phyloP scores from a whole-genome alignment of 2,113 vertebrate species.

The Charina bottae region DNA sequence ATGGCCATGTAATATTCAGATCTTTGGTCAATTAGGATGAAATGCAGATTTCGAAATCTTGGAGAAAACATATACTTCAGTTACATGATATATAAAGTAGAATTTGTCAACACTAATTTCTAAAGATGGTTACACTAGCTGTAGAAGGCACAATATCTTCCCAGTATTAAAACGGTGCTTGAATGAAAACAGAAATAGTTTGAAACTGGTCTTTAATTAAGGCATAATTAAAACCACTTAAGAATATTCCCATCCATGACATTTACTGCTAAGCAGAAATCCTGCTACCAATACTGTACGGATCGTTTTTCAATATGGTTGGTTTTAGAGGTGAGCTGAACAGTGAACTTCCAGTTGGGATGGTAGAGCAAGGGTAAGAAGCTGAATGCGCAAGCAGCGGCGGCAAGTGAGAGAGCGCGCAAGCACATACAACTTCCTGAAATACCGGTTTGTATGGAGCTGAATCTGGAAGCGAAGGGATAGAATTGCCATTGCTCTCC shows the following conservation, averaged over 20 bases:
- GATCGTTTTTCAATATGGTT: slow-evolving; percentile 22
- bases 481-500: background rate
- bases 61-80: background rate
- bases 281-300: slow-evolving; percentile 35
- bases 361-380: slow-evolving; percentile 59
- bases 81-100: background rate
- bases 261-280: slow-evolving; percentile 49
- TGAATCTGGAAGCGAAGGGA: background rate
- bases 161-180: background rate
- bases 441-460: slow-evolving; percentile 45
- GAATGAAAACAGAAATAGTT: background rate
- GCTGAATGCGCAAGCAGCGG: slow-evolving; percentile 61
- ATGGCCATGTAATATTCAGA: background rate
- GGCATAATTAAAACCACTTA: background rate
- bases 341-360: slow-evolving; percentile 39
- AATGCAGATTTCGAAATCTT: background rate
- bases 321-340: slow-evolving; percentile 54
- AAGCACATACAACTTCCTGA: slow-evolving; percentile 53
- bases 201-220: slow-evolving; percentile 19
- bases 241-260: background rate
- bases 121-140: background rate
- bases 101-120: background rate
- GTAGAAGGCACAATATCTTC: background rate
- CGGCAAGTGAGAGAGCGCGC: slow-evolving; percentile 51
- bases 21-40: slow-evolving; percentile 4